Conservation (phyloP, 2,888 invertebrate genomes). For the Zonitis immaculata region DNA sequence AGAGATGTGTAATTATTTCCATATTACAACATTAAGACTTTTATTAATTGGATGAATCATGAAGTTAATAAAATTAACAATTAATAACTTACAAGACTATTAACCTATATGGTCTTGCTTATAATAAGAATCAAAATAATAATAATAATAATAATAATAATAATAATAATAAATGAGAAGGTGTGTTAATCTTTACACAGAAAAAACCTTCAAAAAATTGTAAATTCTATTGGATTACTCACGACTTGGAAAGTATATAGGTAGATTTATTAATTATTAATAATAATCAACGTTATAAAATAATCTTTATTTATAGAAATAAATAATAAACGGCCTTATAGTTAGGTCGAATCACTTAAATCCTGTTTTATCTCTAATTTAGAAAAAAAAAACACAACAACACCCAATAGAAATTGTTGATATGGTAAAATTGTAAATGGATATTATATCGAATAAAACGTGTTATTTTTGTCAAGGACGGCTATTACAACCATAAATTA, state of each 20-base stretch:
- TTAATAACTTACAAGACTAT: not conserved
- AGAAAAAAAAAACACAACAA: not conserved
- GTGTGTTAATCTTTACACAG: not conserved
- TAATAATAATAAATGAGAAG: not conserved
- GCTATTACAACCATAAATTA: constrained; percentile 9
- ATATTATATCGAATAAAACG: constrained; percentile 7
- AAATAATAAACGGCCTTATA: not conserved
- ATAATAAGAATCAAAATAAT: too few relatives aligned
- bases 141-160: not conserved
- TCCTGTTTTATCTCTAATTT: not conserved
- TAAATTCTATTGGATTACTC: not conserved
- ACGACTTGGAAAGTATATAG: not conserved
- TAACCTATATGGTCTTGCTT: not conserved
- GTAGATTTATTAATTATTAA: not conserved
- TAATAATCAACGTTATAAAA: too few relatives aligned
- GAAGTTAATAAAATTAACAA: not conserved
- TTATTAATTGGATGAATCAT: not conserved
- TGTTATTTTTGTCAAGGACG: constrained; percentile 19
- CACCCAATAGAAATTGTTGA: not conserved
- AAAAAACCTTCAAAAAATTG: not conserved
- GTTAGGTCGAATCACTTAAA: not conserved
- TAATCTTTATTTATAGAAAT: not conserved
- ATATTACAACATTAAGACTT: not conserved
- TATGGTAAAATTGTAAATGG: constrained; percentile 10
- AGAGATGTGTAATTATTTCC: not conserved